phyloP scores from a whole-genome alignment of 2,113 vertebrate genomes.

The Gyps fulvus region DNA sequence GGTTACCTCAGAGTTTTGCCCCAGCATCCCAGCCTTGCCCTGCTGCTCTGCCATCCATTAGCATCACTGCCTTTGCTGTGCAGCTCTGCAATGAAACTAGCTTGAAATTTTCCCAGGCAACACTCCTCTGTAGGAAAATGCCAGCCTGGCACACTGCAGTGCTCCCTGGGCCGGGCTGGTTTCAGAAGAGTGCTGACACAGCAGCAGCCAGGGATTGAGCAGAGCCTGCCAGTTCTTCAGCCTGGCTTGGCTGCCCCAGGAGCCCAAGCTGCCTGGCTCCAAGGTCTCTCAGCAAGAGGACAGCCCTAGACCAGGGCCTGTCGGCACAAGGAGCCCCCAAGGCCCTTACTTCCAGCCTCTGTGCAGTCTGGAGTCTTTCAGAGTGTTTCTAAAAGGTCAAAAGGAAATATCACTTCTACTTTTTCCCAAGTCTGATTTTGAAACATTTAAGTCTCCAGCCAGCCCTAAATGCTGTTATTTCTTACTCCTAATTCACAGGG shows the following conservation, averaged over 20 bases:
- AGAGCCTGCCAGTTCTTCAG: neutral
- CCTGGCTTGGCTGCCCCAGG: neutral
- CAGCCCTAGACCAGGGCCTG: neutral
- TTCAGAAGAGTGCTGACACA: neutral
- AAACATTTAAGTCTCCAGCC: neutral
- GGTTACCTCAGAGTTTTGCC: neutral
- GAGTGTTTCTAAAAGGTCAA: constrained; percentile 29
- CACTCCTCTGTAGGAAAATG: fast-evolving
- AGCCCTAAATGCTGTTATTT: neutral
- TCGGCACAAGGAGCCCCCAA: neutral
- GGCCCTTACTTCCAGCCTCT: neutral
- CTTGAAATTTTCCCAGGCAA: neutral
- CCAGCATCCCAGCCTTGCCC: neutral
- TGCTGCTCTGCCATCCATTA: neutral
- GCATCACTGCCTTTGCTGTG: fast-evolving
- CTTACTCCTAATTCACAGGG: neutral
- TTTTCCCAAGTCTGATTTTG: neutral
- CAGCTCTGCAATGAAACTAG: neutral
- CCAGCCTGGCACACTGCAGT: neutral
- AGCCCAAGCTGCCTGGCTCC: neutral
- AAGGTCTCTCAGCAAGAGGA: neutral
- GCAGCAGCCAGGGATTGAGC: neutral
- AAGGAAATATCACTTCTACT: constrained; percentile 25
- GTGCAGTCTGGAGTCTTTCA: neutral
- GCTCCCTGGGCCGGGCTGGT: neutral